Percentiles rank a stretch among this genome's conserved stretches.
These are phyloP conservation scores for Drosophila equinoxialis DNA, from an alignment of 1,140 invertebrate genomes.

Conservation along the genomic window DNA sequence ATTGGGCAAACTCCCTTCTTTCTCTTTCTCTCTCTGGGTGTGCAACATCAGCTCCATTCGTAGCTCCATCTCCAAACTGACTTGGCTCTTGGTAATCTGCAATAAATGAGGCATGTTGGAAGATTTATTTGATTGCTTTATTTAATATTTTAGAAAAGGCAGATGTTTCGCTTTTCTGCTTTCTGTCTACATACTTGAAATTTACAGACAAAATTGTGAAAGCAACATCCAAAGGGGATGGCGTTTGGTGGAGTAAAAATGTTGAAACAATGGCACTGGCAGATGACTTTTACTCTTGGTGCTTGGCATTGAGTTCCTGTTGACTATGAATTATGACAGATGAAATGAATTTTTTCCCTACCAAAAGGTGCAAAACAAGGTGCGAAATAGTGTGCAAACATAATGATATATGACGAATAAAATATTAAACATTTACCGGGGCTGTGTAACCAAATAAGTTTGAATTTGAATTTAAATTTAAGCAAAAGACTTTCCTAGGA, in stretches of 20 bases:
- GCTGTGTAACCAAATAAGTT: background rate
- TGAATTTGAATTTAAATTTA: background rate
- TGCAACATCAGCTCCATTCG: slow-evolving; percentile 41
- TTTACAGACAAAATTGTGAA: slow-evolving; percentile 19
- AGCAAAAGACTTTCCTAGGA: background rate
- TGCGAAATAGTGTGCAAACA: slow-evolving; percentile 32
- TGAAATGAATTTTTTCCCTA: slow-evolving; percentile 62
- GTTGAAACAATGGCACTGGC: slow-evolving; percentile 8
- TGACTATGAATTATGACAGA: slow-evolving; percentile 74
- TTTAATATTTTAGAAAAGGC: slow-evolving; percentile 80
- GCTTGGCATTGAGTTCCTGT: slow-evolving; percentile 41
- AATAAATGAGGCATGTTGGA: slow-evolving; percentile 82
- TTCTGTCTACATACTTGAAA: slow-evolving; percentile 32
- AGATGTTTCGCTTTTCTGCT: slow-evolving; percentile 64
- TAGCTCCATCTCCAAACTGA: slow-evolving; percentile 14
- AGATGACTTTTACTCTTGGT: slow-evolving; percentile 41
- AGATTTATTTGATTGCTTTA: slow-evolving; percentile 82
- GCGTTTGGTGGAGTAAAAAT: background rate
- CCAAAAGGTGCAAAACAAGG: slow-evolving; percentile 31
- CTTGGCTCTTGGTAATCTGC: slow-evolving; percentile 72
- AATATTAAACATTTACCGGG: slow-evolving; percentile 19
- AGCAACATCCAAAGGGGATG: background rate
- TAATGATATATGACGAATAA: slow-evolving; percentile 45
- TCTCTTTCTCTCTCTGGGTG: slow-evolving; percentile 27
- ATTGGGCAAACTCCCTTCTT: background rate